These are phyloP conservation scores for Lithophane semibrunnea DNA, from an alignment of 2,888 invertebrate genomes.

Conservation along the genomic window DNA sequence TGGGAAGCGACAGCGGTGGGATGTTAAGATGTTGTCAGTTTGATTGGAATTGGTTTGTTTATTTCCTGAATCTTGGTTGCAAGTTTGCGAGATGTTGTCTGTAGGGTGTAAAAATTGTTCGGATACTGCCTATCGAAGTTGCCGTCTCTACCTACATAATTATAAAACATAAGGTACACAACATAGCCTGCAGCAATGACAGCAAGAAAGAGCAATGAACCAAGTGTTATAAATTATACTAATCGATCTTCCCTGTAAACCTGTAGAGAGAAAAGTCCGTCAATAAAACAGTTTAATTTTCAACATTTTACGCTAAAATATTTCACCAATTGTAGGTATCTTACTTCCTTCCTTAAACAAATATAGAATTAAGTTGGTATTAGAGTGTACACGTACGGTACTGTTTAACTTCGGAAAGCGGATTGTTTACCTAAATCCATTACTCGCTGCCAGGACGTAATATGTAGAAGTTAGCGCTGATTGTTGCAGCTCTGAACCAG, in stretches of 20 bases:
- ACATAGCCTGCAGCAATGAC: neutral
- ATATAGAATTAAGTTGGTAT: neutral
- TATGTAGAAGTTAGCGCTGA: conserved; percentile 16
- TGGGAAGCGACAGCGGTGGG: neutral
- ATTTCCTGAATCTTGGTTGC: neutral
- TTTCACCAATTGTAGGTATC: neutral
- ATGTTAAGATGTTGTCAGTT: neutral
- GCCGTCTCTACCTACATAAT: neutral
- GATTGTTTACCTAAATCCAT: conserved; percentile 39
- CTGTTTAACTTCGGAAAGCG: neutral
- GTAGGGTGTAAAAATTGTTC: neutral
- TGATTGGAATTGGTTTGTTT: neutral
- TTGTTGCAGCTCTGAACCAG: conserved; percentile 49
- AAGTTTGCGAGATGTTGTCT: neutral
- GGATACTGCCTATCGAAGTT: no score
- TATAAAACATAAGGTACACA: neutral
- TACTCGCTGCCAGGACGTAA: conserved; percentile 15
- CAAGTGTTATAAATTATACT: conserved; percentile 7
- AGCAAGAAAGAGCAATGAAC: neutral
- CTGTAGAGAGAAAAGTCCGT: neutral
- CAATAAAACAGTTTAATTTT: neutral
- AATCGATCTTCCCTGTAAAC: neutral
- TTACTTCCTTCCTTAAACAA: neutral
- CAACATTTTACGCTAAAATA: neutral
- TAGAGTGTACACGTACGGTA: neutral